Evolutionary conservation across 2,113 vertebrate species (phyloP), one percentile per base, ranked within the genome.

Genomic region (Oenanthe oenanthe): DNA sequence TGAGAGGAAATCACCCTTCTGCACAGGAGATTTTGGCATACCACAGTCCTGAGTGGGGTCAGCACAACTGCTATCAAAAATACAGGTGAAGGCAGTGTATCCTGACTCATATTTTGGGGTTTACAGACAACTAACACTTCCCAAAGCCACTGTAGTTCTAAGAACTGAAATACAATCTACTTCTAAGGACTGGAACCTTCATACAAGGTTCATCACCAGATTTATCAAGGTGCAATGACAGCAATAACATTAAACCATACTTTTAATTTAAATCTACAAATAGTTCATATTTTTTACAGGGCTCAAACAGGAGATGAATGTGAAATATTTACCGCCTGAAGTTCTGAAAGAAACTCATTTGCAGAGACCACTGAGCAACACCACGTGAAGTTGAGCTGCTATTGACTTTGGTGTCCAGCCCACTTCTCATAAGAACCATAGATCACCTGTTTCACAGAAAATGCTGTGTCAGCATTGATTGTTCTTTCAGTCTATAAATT

Each of bases 1-100:
- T 12, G 42, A 50, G 20, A 83, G 22, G 58, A 57, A 83, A 77
- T 26, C 34, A 19, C 34, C 34, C 17, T 72, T 29, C 54, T n/a
- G 29, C n/a, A 22, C 19, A 7, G 1, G 5, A 80, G 60, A 54
- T 38, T 58, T 31, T 10, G 56, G 56, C 56, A 74, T 43, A n/a
- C 4, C 0, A 1, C 2, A 1, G 26, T 28, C 32, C 71, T 43
- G 48, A 78, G 75, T 1, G 0, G 17, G 17, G 43, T 36, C 56
- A 43, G 40, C 20, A 66, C 10, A 66, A 45, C 17, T 48, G 47
- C 40, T 63, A 12, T 19, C 12, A 85, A 8, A 65, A 76, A 29
- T 2, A n/a, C 0, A 45, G n/a, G 3, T 4, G 20, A 86, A 58
- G 42, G 28, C 19, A 83, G 12, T 0, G 0, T 29, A 19, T 8